Evolutionary conservation across 2,888 invertebrate species (phyloP).

Genomic region (Epinotia demarniana): DNA sequence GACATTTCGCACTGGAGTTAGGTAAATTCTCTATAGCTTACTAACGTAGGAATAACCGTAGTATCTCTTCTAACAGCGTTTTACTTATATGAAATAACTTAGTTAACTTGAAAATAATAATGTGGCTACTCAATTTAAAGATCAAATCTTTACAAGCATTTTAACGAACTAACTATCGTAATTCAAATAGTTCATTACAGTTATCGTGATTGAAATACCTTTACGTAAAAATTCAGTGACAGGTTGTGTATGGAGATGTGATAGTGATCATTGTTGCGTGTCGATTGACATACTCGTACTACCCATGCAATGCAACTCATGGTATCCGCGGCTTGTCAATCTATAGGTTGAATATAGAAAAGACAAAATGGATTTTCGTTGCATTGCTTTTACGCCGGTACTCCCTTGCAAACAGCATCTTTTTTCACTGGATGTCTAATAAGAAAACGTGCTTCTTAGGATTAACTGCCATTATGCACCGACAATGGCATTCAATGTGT

Average conservation of each 20-base stretch:
- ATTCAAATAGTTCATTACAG: conserved; percentile 27
- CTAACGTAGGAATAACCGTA: neutral
- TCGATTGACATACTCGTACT: conserved; percentile 43
- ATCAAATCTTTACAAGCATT: neutral
- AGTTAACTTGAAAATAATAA: neutral
- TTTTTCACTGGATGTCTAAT: conserved; percentile 22
- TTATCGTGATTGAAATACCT: conserved; percentile 29
- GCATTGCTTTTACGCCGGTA: neutral
- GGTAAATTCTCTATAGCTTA: conserved; percentile 1
- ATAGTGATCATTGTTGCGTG: conserved; percentile 77
- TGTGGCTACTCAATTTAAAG: neutral
- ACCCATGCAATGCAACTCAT: conserved; percentile 24
- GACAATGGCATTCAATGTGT: neutral
- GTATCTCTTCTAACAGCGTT: neutral
- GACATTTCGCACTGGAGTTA: conserved; percentile 54
- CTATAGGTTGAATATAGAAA: conserved; percentile 12
- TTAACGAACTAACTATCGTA: conserved; percentile 19
- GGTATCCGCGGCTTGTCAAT: conserved; percentile 46
- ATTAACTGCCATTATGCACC: conserved; percentile 3
- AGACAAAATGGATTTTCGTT: neutral
- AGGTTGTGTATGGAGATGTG: conserved; percentile 54
- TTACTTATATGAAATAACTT: too few species aligned
- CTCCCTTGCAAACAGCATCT: neutral
- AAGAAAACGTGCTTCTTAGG: conserved; percentile 20
- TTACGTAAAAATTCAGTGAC: conserved; percentile 34